Evolutionary conservation across 1,140 invertebrate species (phyloP).

Genomic region (Sarcophaga peregrina): DNA sequence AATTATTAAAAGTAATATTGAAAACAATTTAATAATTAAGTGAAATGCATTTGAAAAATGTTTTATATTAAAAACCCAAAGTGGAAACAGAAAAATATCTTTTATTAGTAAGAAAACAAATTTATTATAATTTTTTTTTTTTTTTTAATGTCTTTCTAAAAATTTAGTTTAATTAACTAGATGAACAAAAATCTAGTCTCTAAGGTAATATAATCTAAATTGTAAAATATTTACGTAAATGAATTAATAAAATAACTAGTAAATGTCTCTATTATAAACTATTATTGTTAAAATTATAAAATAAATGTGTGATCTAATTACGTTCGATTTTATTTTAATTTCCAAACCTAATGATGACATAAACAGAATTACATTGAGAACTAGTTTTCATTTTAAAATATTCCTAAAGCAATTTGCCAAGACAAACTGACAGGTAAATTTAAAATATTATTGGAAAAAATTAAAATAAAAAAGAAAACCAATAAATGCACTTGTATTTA

Average conservation of each 20-base stretch:
- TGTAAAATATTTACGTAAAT: background rate
- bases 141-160: background rate
- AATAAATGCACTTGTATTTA: no score
- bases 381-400: no score
- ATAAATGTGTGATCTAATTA: slow-evolving; percentile 20
- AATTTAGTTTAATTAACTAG: background rate
- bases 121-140: no score
- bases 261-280: background rate
- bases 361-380: no score
- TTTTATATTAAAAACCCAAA: background rate
- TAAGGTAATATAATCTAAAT: background rate
- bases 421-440: no score
- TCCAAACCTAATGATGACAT: no score
- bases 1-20: no score
- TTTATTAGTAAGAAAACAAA: no score
- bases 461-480: no score
- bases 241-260: background rate
- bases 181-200: background rate
- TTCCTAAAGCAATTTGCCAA: no score
- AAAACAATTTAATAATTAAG: background rate
- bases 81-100: background rate
- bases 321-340: background rate
- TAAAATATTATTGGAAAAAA: background rate
- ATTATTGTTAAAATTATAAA: slow-evolving; percentile 20
- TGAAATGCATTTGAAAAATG: slow-evolving; percentile 3